phyloP scores from a whole-genome alignment of 2,113 vertebrate species.

The Saccopteryx leptura region DNA sequence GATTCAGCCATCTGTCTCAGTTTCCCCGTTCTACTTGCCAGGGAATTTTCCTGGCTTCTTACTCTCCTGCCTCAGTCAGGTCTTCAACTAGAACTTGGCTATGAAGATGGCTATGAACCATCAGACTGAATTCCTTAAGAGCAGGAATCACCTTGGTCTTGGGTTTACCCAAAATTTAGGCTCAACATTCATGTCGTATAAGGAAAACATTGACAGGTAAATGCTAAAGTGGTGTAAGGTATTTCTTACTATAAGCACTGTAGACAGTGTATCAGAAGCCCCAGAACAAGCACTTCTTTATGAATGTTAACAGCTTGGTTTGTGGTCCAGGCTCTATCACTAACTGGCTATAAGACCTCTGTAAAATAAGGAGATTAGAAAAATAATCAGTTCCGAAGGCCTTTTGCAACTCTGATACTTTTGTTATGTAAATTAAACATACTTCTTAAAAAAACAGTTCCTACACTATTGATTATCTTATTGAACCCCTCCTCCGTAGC shows the following conservation, averaged over 20 bases:
- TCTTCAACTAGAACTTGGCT: background rate
- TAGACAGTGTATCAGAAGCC: background rate
- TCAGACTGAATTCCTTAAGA: background rate
- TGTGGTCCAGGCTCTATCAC: background rate
- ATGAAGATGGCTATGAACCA: background rate
- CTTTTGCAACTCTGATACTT: background rate
- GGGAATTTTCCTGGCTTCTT: background rate
- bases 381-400: background rate
- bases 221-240: background rate
- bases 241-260: background rate
- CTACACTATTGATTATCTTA: conserved; percentile 20
- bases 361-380: conserved; percentile 39
- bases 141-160: background rate
- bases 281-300: background rate
- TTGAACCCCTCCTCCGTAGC: background rate
- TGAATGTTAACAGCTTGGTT: background rate
- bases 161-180: background rate
- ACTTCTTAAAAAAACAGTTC: conserved; percentile 51
- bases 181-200: background rate
- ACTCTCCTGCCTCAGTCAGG: background rate
- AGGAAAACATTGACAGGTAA: background rate
- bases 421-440: conserved; percentile 44
- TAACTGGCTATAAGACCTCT: background rate
- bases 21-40: background rate
- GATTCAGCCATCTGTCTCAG: background rate